These are phyloP conservation scores for Campoletis sonorensis DNA, from an alignment of 1,140 invertebrate species.

Conservation along the genomic window DNA sequence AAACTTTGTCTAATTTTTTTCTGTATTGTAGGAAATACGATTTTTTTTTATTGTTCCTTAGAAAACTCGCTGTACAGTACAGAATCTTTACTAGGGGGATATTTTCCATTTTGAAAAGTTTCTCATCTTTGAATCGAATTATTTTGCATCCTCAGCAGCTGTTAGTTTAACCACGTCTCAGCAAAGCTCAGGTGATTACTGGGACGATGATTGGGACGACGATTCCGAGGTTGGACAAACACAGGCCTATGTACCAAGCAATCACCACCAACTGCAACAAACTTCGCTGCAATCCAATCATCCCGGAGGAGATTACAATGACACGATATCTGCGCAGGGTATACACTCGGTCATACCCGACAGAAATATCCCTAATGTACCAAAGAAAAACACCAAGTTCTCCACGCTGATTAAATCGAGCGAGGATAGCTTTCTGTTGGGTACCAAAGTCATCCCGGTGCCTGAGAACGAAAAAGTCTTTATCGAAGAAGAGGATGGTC, in stretches of 20 bases:
- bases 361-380: constrained; percentile 78
- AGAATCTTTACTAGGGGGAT: too few relatives aligned
- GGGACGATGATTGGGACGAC: constrained; percentile 94
- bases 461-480: constrained; percentile 87
- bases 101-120: too few relatives aligned
- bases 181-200: constrained; percentile 79
- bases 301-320: constrained; percentile 69
- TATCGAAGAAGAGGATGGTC: constrained; percentile 83
- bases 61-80: too few relatives aligned
- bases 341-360: constrained; percentile 77
- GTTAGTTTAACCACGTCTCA: constrained; percentile 62
- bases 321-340: constrained; percentile 75
- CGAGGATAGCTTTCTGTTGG: constrained; percentile 94
- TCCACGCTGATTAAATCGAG: constrained; percentile 94
- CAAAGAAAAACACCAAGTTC: constrained; percentile 91
- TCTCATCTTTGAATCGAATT: too few relatives aligned
- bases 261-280: constrained; percentile 69
- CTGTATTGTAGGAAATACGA: too few relatives aligned
- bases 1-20: too few relatives aligned
- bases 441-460: constrained; percentile 83
- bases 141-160: constrained; percentile 45
- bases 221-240: constrained; percentile 88
- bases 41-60: too few relatives aligned
- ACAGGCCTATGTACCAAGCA: constrained; percentile 82
- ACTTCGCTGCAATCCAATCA: constrained; percentile 58